Base-by-base conservation (phyloP, 2,888 invertebrate species). In the Barypeithes pellucidus region DNA sequence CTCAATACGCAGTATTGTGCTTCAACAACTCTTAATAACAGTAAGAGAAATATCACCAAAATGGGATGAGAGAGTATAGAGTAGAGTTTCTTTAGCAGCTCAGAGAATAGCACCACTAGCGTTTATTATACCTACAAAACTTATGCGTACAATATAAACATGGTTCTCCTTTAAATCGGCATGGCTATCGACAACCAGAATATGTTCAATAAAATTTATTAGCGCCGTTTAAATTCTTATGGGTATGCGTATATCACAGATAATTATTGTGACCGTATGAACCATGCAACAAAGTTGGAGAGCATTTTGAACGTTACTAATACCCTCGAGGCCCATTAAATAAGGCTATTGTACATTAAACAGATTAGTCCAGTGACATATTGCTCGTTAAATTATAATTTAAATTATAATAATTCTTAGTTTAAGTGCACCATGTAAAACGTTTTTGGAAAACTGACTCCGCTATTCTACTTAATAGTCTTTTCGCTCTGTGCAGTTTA, bases 231-330 rank as follows among this genome's bases (percentile, higher is more conserved):
- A 74, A 74, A 74, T 74, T 74, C 74, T 74, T 74, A 74, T 74
- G 74, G 71, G 74, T 74, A 45, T 65, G 72, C 75, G 71, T 75
- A 75, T 75, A 72, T 75, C 72, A 75, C 67, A 72, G 71, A 73
- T 75, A 75, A 75, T 75, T 75, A 75, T 75, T 73, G 75, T 70
- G 72, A 75, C 69, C 70, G 62, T 73, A 68, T 65, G 67, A 75
- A 71, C 63, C 71, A 71, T 74, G 67, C 67, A 61, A 66, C 74
- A 74, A 70, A 75, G 75, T 75, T 75, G 36, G 67, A 72, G 61
- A 75, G 69, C 65, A 60, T 75, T 75, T 72, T 68, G 72, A 72
- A 70, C 75, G 75, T 63, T 69, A 54, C 72, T 72, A 72, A 72
- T 68, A 72, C 72, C 66, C 72, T 14, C 36, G 72, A 60, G 75